Percentiles rank a stretch among this genome's conserved stretches.
These are phyloP conservation scores for Dynastes maya DNA, from an alignment of 2,888 invertebrate species.

Conservation along the genomic window DNA sequence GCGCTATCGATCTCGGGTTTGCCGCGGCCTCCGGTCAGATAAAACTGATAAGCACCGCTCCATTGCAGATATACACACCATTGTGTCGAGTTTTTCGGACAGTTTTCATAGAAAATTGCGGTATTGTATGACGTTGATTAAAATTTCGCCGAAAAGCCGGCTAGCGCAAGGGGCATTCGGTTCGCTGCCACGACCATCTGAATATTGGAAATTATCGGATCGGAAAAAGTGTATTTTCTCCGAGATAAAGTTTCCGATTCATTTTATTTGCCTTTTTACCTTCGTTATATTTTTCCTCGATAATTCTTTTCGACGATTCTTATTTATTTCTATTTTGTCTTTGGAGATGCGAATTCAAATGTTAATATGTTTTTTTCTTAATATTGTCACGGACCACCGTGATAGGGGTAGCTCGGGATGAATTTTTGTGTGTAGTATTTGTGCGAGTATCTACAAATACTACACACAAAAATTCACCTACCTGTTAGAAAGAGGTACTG, in stretches of 20 bases:
- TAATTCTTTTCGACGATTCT: background rate
- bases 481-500: too few relatives aligned
- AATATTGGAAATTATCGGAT: conserved; percentile 36
- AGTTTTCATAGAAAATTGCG: conserved; percentile 49
- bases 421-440: too few relatives aligned
- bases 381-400: too few relatives aligned
- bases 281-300: background rate
- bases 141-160: conserved; percentile 37
- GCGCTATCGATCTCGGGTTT: conserved; percentile 24
- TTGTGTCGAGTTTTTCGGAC: conserved; percentile 48
- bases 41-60: conserved; percentile 43
- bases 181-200: conserved; percentile 40
- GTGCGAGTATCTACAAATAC: too few relatives aligned
- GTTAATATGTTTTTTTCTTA: too few relatives aligned
- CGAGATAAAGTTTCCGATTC: background rate
- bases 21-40: conserved; percentile 15
- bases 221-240: conserved; percentile 27
- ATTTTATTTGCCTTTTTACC: background rate
- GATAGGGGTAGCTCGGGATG: too few relatives aligned
- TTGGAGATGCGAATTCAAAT: background rate
- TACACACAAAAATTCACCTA: too few relatives aligned
- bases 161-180: background rate
- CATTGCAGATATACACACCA: conserved; percentile 48
- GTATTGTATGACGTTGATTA: conserved; percentile 47
- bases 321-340: background rate